phyloP scores from a whole-genome alignment of 1,140 invertebrate genomes.

The Stegodyphus dumicola region DNA sequence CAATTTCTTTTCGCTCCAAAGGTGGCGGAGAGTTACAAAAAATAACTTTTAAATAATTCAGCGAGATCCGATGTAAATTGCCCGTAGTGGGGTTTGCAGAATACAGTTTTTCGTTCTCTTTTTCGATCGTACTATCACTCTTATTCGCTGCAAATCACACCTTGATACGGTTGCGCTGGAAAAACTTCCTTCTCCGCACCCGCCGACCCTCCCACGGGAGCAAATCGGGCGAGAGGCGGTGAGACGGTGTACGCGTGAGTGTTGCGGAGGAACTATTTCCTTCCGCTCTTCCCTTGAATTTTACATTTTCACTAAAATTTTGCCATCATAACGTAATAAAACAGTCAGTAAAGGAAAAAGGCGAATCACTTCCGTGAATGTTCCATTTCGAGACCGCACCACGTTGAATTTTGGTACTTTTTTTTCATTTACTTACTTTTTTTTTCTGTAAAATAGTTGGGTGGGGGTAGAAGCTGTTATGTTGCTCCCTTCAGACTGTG shows the following conservation, averaged over 20 bases:
- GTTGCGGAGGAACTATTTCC: slow-evolving; percentile 38
- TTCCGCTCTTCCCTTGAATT: slow-evolving; percentile 36
- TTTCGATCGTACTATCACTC: slow-evolving; percentile 46
- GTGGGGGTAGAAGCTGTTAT: slow-evolving; percentile 6
- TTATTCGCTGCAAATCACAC: slow-evolving; percentile 53
- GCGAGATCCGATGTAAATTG: slow-evolving; percentile 48
- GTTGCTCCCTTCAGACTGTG: slow-evolving; percentile 31
- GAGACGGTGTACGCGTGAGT: not conserved
- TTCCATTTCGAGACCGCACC: slow-evolving; percentile 25
- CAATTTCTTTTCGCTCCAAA: slow-evolving; percentile 34
- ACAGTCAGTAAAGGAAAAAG: slow-evolving; percentile 57
- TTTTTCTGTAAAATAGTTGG: not conserved
- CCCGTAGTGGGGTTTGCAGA: slow-evolving; percentile 23
- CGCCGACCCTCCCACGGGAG: not conserved
- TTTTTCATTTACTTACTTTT: slow-evolving; percentile 38
- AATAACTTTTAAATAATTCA: slow-evolving; percentile 55
- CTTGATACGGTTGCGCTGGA: slow-evolving; percentile 31
- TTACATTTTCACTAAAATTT: slow-evolving; percentile 60
- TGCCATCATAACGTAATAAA: slow-evolving; percentile 60
- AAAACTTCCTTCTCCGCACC: not conserved
- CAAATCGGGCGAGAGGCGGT: not conserved
- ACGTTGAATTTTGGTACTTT: slow-evolving; percentile 40
- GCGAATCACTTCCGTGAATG: slow-evolving; percentile 55
- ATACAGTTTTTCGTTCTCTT: not conserved
- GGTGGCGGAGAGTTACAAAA: slow-evolving; percentile 17